Conservation (phyloP, 2,888 invertebrate genomes). For the Cephonodes hylas region DNA sequence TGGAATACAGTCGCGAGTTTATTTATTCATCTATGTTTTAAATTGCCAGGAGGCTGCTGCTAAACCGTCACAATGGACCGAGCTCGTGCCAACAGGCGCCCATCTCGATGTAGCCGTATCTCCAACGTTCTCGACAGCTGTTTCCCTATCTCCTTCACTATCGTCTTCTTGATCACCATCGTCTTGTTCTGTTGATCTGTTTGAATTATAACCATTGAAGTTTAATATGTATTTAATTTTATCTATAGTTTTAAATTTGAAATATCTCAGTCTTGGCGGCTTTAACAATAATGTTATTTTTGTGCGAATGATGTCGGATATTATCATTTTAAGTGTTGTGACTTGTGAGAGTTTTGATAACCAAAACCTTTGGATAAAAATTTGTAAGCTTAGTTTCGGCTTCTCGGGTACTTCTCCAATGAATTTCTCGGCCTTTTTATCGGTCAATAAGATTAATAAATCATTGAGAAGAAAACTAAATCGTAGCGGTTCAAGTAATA, state of each 20-base stretch:
- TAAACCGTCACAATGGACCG: constrained; percentile 49
- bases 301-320: too few species aligned
- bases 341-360: too few species aligned
- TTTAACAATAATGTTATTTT: neutral
- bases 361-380: too few species aligned
- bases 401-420: too few species aligned
- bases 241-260: neutral
- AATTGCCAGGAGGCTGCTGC: constrained; percentile 64
- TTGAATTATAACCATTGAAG: constrained; percentile 27
- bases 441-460: too few species aligned
- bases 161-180: constrained; percentile 60
- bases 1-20: neutral
- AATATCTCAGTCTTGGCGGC: neutral
- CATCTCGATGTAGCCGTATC: constrained; percentile 43
- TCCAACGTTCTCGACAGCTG: constrained; percentile 52
- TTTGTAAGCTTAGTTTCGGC: too few species aligned
- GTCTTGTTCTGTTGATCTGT: constrained; percentile 64
- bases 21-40: neutral
- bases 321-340: too few species aligned
- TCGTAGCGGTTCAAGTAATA: too few species aligned
- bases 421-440: too few species aligned
- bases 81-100: constrained; percentile 31
- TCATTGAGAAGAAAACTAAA: too few species aligned
- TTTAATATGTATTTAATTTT: too few species aligned
- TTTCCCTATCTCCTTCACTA: constrained; percentile 61